Evolutionary conservation across 2,888 invertebrate species (phyloP).

Genomic region (Cryptops parisi): DNA sequence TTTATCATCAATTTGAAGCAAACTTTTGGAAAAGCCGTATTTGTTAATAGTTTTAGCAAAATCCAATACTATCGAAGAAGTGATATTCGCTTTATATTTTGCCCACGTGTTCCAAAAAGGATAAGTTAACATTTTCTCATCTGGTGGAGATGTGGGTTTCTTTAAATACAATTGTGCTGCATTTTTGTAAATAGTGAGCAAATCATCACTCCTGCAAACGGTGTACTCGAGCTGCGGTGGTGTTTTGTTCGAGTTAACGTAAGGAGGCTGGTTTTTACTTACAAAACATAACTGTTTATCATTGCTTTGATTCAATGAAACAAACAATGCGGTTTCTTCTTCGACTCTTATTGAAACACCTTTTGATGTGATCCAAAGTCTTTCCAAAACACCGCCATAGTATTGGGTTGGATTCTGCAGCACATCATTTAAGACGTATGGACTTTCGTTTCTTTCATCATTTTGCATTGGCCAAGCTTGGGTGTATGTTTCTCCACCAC

Average conservation of each 20-base stretch:
- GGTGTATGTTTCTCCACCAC: slow-evolving; percentile 27
- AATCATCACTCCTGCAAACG: slow-evolving; percentile 44
- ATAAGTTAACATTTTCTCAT: slow-evolving; percentile 52
- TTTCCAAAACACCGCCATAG: slow-evolving; percentile 33
- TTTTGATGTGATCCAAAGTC: slow-evolving; percentile 47
- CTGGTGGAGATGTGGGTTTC: slow-evolving; percentile 47
- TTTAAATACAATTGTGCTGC: slow-evolving; percentile 47
- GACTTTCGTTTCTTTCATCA: slow-evolving; percentile 11
- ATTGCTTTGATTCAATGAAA: slow-evolving; percentile 46
- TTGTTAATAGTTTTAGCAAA: slow-evolving; percentile 53
- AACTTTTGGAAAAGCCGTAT: slow-evolving; percentile 46
- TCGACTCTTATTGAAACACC: slow-evolving; percentile 52
- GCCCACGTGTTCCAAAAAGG: slow-evolving; percentile 88
- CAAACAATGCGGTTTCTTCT: slow-evolving; percentile 49
- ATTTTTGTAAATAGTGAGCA: slow-evolving; percentile 47
- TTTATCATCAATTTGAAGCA: slow-evolving; percentile 36
- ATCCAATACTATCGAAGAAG: slow-evolving; percentile 43
- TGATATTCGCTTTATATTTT: slow-evolving; percentile 50
- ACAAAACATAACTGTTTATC: slow-evolving; percentile 39
- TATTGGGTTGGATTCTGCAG: slow-evolving; percentile 19
- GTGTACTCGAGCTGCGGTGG: slow-evolving; percentile 40
- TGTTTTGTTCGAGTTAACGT: slow-evolving; percentile 24
- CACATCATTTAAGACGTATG: slow-evolving; percentile 25
- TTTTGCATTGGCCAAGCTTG: slow-evolving; percentile 32
- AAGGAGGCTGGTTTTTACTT: slow-evolving; percentile 42